Conservation (phyloP, 2,113 vertebrate species). For the Naja naja region DNA sequence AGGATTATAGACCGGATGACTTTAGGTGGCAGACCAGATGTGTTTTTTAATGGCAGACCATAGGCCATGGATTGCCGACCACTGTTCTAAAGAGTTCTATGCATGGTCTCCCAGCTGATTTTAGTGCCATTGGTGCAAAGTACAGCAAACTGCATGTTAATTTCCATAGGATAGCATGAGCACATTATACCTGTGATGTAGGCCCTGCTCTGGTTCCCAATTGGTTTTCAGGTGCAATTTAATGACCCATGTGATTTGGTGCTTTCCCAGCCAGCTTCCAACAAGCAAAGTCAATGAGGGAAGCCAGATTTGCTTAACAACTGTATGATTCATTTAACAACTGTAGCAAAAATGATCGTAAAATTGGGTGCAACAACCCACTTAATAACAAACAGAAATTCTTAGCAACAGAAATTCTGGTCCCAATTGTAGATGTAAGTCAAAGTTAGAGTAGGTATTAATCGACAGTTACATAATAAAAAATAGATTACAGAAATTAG, state of each 20-base stretch:
- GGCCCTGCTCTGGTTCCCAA: background rate
- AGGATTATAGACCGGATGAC: background rate
- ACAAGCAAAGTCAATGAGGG: background rate
- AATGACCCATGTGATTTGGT: background rate
- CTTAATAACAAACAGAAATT: background rate
- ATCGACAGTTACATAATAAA: background rate
- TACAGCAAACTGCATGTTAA: background rate
- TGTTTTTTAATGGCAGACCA: too few relatives aligned
- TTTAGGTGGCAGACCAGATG: background rate
- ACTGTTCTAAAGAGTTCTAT: background rate
- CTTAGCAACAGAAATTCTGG: background rate
- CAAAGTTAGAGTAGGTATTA: background rate
- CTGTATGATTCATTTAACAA: background rate
- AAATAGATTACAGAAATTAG: background rate
- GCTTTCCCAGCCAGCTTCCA: background rate
- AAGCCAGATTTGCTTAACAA: background rate
- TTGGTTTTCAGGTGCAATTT: background rate
- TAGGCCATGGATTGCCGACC: background rate
- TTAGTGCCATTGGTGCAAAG: background rate
- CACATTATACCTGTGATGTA: background rate
- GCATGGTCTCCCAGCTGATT: background rate
- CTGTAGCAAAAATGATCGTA: background rate
- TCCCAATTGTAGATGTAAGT: background rate
- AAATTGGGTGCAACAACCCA: background rate
- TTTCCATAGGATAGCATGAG: background rate